These are phyloP conservation scores for Menidia beryllina DNA, from an alignment of 2,113 vertebrate genomes.

Conservation along the genomic window DNA sequence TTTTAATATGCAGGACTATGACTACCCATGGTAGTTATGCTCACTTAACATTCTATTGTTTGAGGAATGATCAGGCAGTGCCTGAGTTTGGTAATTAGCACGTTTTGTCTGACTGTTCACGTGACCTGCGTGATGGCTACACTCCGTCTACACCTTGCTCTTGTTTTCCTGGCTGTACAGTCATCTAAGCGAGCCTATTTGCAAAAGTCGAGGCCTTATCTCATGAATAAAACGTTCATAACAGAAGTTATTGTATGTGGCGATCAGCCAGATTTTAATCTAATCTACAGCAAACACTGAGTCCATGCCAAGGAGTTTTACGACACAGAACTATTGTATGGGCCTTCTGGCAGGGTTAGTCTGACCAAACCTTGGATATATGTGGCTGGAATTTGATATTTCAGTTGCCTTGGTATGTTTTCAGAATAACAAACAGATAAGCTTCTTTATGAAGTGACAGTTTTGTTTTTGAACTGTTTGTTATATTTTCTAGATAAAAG, in stretches of 20 bases:
- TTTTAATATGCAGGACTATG: constrained; percentile 24
- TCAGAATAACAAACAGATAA: not conserved
- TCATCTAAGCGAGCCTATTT: constrained; percentile 23
- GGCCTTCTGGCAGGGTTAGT: constrained; percentile 21
- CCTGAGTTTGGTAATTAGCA: constrained; percentile 34
- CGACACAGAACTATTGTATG: constrained; percentile 8
- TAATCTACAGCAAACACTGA: constrained; percentile 57
- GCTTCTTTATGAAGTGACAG: not conserved
- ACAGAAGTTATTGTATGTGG: constrained; percentile 48
- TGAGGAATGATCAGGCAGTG: not conserved
- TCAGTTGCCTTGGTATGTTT: no score
- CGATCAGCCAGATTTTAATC: constrained; percentile 55
- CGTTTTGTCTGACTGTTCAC: constrained; percentile 28
- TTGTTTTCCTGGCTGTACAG: constrained; percentile 10
- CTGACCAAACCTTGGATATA: constrained; percentile 36
- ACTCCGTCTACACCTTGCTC: constrained; percentile 1
- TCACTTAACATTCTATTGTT: constrained; percentile 9
- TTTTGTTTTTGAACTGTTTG: not conserved
- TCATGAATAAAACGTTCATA: constrained; percentile 54
- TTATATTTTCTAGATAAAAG: not conserved
- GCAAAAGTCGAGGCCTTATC: constrained; percentile 52
- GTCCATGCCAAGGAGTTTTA: constrained; percentile 39
- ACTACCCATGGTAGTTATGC: constrained; percentile 22
- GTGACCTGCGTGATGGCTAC: constrained; percentile 10
- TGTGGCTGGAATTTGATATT: not conserved